Conservation (phyloP, 2,797 vertebrate genomes). For the Danio kyathit region DNA sequence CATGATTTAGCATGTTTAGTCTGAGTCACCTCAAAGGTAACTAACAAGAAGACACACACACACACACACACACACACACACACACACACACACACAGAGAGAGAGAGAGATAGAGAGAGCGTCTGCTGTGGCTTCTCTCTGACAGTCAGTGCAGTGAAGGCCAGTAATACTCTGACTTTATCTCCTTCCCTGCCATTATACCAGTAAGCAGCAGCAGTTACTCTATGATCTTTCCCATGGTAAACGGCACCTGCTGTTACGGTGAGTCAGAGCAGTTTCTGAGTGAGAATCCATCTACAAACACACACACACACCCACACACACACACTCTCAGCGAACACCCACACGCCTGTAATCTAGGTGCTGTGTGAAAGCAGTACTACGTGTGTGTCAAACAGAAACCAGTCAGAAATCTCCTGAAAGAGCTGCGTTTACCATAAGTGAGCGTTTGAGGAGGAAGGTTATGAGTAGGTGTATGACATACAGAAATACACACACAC, state of each 20-base stretch:
- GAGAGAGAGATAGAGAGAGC: too few species aligned
- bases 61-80: too few species aligned
- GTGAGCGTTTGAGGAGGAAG: constrained; percentile 61
- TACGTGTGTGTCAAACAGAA: constrained; percentile 69
- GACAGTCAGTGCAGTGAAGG: constrained; percentile 33
- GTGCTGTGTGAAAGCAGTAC: constrained; percentile 65
- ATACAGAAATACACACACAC: background rate
- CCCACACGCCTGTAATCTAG: constrained; percentile 59
- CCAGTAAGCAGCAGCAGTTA: background rate
- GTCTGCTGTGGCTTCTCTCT: constrained; percentile 49
- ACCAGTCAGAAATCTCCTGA: constrained; percentile 63
- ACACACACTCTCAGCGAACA: background rate
- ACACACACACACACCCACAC: constrained; percentile 52
- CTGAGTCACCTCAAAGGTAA: constrained; percentile 23
- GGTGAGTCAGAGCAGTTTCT: constrained; percentile 63
- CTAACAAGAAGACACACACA: too few species aligned
- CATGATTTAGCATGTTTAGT: constrained; percentile 43
- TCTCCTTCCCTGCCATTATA: constrained; percentile 25
- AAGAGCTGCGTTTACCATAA: constrained; percentile 80
- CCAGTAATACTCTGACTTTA: constrained; percentile 21
- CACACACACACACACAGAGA: too few species aligned
- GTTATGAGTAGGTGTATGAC: constrained; percentile 61
- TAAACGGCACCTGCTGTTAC: constrained; percentile 52
- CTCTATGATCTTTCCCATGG: constrained; percentile 52
- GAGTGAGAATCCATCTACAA: constrained; percentile 54